Conservation (phyloP, 2,797 vertebrate species). For the Scarus forsteni region DNA sequence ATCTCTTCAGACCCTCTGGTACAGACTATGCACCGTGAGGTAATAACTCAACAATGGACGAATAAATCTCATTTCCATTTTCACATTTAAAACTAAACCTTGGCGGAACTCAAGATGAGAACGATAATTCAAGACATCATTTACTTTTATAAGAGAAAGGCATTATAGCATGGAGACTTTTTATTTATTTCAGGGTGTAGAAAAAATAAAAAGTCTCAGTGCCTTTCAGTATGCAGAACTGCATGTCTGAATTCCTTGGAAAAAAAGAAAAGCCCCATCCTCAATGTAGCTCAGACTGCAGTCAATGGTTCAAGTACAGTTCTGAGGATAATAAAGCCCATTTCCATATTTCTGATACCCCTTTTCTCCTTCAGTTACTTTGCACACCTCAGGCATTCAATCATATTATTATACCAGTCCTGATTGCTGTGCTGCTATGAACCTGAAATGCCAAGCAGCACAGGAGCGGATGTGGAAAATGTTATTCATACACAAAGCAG, state of each 20-base stretch:
- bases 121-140: conserved; percentile 2
- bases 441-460: conserved; percentile 68
- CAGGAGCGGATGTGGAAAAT: conserved; percentile 60
- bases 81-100: conserved; percentile 6
- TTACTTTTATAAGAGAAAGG: conserved; percentile 11
- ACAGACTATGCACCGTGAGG: conserved; percentile 12
- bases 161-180: conserved; percentile 4
- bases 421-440: conserved; percentile 61
- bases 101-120: conserved; percentile 1
- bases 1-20: conserved; percentile 17
- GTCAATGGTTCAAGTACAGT: conserved; percentile 42
- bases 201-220: not conserved
- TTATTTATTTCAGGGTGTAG: conserved; percentile 11
- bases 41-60: conserved; percentile 16
- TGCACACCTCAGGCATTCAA: conserved; percentile 55
- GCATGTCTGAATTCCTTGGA: conserved; percentile 23
- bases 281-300: conserved; percentile 25
- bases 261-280: not conserved
- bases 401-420: conserved; percentile 62
- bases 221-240: conserved; percentile 31
- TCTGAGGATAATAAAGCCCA: conserved; percentile 41
- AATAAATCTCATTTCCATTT: conserved; percentile 14
- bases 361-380: conserved; percentile 39
- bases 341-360: conserved; percentile 66
- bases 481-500: conserved; percentile 69